Conservation (phyloP, 2,888 invertebrate species). For the Tinea pellionella region DNA sequence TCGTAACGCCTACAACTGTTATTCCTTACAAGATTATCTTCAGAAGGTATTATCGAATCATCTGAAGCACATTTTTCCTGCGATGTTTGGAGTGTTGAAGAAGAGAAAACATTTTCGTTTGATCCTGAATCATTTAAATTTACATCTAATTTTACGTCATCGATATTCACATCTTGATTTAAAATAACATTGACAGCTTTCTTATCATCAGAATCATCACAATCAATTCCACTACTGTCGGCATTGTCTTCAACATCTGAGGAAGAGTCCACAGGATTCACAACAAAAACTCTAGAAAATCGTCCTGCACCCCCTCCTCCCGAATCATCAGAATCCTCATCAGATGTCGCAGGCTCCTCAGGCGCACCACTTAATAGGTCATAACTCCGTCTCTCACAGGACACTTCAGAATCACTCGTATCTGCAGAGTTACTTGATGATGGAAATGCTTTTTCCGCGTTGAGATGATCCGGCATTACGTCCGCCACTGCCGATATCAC, state of each 20-base stretch:
- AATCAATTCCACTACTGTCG: constrained; percentile 69
- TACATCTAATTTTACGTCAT: not conserved
- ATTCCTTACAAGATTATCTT: constrained; percentile 32
- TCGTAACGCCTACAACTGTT: constrained; percentile 29
- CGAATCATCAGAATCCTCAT: constrained; percentile 61
- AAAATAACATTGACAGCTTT: constrained; percentile 56
- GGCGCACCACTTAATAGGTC: constrained; percentile 56
- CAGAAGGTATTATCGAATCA: constrained; percentile 38
- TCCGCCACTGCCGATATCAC: constrained; percentile 39
- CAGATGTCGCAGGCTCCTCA: constrained; percentile 58
- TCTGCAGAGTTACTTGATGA: constrained; percentile 65
- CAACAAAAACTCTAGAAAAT: constrained; percentile 77
- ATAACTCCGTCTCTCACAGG: constrained; percentile 53
- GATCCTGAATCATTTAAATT: constrained; percentile 31
- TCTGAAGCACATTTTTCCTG: constrained; percentile 23
- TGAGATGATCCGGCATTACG: constrained; percentile 53
- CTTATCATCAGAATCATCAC: constrained; percentile 73
- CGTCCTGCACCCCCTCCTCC: constrained; percentile 67
- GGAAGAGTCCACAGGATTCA: constrained; percentile 73
- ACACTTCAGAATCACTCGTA: constrained; percentile 53
- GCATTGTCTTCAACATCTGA: constrained; percentile 72
- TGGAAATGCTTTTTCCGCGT: constrained; percentile 66
- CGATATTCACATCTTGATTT: constrained; percentile 24
- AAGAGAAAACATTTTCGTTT: not conserved
- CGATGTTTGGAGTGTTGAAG: not conserved